Conservation (phyloP, 2,888 invertebrate genomes). For the Graphium colonna region DNA sequence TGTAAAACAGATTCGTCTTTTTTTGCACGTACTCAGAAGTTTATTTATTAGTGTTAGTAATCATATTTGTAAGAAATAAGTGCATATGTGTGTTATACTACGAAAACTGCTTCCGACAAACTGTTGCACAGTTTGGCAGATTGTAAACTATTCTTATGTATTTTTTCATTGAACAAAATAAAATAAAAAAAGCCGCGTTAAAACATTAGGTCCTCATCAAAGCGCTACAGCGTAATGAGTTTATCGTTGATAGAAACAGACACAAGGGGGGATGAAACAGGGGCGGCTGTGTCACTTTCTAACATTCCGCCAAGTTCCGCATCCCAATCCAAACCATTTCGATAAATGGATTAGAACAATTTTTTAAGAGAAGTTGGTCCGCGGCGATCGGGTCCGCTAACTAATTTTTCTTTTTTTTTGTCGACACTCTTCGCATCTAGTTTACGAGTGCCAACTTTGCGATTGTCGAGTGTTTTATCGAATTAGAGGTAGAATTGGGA, state of each 20-base stretch:
- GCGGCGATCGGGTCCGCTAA: constrained; percentile 16
- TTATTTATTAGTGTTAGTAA: no score
- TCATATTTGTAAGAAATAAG: no score
- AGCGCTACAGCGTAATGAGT: constrained; percentile 22
- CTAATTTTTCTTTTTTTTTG: no score
- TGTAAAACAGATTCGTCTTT: no score
- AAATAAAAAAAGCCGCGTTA: constrained; percentile 3
- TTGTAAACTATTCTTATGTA: no score
- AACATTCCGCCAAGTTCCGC: constrained; percentile 24
- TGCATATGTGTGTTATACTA: no score
- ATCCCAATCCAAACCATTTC: constrained; percentile 45
- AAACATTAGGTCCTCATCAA: no score
- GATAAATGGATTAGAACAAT: constrained; percentile 58
- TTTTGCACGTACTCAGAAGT: no score
- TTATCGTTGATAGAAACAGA: constrained; percentile 19
- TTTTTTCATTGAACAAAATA: no score
- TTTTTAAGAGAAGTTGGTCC: constrained; percentile 51
- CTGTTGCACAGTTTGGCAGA: no score
- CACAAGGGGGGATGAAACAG: not conserved
- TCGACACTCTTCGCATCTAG: not conserved
- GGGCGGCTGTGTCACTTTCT: constrained; percentile 19
- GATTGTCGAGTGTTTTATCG: constrained; percentile 6
- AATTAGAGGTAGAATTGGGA: not conserved
- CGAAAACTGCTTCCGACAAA: no score
- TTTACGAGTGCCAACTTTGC: constrained; percentile 3